Base-by-base conservation (phyloP, 92 coral and sea anemone species). In the Palythoa caribaeorum region DNA sequence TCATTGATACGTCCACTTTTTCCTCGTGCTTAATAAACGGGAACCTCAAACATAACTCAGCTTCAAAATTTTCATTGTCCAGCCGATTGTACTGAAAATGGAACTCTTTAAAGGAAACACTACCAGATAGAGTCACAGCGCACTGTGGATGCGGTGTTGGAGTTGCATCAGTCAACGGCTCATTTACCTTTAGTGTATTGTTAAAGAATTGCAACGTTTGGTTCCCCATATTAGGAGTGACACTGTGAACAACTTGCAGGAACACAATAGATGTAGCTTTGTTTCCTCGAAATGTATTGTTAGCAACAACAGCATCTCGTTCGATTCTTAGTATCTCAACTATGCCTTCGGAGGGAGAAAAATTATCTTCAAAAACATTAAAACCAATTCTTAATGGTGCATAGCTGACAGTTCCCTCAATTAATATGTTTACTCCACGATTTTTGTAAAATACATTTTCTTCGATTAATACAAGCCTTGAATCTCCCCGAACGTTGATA, bases 291-390 rank as follows among this genome's bases (percentile, higher is more conserved):
- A 94, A 87, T 0, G 79, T 87, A 73, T 94, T 94, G 79, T 87
- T 87, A 2, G 80, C 19, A n/a, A 92, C 53, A 1, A 20, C 38
- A 6, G 53, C 11, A n/a, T 73, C 38, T 77, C 73, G 59, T 10
- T 91, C 88, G 5, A 83, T 20, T 44, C 91, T 78, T 13, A 76
- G 76, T 40, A 85, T 73, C 9, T 93, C 92, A 40, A 91, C 11
- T 9, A 94, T 79, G 40, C 87, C 90, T 5, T 53, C 83, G 54
- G 65, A 37, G 7, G 38, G 37, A 40, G 87, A 83, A 28, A 0
- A 38, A 73, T 94, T 94, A 9, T 87, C 78, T 36, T 66, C 28
- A 68, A 94, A 89, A 15, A 40, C 21, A 77, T 94, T 94, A n/a
- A 50, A 55, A 21, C 37, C 63, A 9, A 94, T 83, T 20, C 51